These are phyloP conservation scores for Platorchestia sp. DNA, from an alignment of 1,140 invertebrate genomes.

Conservation along the genomic window DNA sequence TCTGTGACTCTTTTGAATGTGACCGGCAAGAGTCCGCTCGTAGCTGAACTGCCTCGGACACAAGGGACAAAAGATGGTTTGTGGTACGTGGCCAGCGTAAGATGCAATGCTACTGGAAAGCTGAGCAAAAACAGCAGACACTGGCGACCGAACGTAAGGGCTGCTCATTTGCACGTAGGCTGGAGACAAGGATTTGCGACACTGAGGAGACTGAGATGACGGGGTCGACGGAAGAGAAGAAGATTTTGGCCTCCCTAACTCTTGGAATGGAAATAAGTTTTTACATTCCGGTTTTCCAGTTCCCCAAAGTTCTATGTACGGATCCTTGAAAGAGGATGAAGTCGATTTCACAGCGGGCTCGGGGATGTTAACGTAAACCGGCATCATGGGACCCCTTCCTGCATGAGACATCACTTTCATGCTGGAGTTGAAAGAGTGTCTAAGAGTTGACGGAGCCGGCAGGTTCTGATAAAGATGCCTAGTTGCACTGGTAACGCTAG, in stretches of 20 bases:
- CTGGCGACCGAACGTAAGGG: conserved; percentile 63
- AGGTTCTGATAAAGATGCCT: conserved; percentile 40
- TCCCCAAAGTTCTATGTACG: conserved; percentile 38
- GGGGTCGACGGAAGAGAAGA: conserved; percentile 61
- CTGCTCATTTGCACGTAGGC: conserved; percentile 66
- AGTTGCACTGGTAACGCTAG: background rate
- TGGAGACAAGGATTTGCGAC: conserved; percentile 52
- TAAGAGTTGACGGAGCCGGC: background rate
- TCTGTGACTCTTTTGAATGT: conserved; percentile 63
- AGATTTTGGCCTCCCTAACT: conserved; percentile 48
- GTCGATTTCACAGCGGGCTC: background rate
- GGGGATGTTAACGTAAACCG: conserved; percentile 26
- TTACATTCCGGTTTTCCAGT: conserved; percentile 56
- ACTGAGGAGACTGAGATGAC: conserved; percentile 50
- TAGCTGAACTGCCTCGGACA: conserved; percentile 64
- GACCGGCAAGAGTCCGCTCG: conserved; percentile 62
- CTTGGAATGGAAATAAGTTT: background rate
- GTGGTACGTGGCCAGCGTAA: conserved; percentile 65
- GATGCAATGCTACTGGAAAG: conserved; percentile 62
- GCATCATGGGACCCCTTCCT: background rate
- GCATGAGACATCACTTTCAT: background rate
- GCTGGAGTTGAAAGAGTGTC: background rate
- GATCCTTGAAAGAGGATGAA: background rate
- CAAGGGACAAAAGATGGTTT: conserved; percentile 66
- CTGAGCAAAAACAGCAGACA: conserved; percentile 62